A percentile compares a stretch with the other conserved stretches of the same genome.
Evolutionary conservation across 2,797 vertebrate genomes (phyloP).

Genomic region (Eulemur albifrons): DNA sequence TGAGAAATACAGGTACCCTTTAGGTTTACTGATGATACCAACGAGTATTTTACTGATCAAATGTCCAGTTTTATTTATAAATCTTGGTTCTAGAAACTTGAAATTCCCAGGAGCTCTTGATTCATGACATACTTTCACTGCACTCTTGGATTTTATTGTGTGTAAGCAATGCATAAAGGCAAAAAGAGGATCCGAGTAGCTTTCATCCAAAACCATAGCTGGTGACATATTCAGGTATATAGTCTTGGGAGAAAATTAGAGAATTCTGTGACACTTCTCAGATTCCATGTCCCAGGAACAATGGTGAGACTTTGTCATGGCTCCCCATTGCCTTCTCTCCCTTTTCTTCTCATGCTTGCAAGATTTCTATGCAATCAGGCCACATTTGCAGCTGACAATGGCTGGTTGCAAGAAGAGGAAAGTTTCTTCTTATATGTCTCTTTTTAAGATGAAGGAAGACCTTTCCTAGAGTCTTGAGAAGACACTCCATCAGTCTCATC

Average conservation of each 20-base stretch:
- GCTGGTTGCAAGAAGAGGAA: neutral
- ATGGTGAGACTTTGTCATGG: fast-evolving
- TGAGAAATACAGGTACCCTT: neutral
- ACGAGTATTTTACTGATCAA: neutral
- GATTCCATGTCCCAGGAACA: neutral
- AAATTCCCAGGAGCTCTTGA: neutral
- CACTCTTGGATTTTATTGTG: neutral
- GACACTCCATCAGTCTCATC: neutral
- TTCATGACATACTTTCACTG: neutral
- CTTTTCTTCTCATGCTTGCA: neutral
- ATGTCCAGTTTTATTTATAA: neutral
- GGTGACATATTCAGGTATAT: neutral
- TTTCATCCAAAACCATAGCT: neutral
- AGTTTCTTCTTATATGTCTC: neutral
- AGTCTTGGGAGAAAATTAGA: neutral
- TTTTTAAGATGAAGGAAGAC: neutral
- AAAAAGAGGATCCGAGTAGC: neutral
- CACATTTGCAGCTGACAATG: neutral
- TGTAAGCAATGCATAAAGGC: neutral
- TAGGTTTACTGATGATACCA: neutral
- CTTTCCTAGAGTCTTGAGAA: neutral
- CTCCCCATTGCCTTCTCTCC: too few relatives aligned
- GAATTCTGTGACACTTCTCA: neutral
- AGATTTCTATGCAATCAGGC: neutral
- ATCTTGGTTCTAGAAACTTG: neutral